Base-by-base conservation (phyloP, 2,113 vertebrate genomes). In the Peucedramus taeniatus region DNA sequence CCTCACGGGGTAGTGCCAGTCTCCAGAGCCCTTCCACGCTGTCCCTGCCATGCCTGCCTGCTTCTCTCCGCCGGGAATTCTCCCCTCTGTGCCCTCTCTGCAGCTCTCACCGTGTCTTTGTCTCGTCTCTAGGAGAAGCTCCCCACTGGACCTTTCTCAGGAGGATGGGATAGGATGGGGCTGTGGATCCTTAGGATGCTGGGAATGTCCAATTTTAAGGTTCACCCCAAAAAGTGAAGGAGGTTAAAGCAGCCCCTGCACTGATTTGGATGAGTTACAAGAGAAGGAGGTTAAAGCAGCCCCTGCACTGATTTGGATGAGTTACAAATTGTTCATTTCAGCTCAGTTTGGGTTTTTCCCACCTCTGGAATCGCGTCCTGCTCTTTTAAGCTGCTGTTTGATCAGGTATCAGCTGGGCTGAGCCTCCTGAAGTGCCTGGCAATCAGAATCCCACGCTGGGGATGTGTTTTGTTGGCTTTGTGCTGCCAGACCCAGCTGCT, bases 381-480 rank as follows among this genome's bases (percentile, higher is more conserved):
- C 30, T 78, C 31, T 81, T 78, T 65, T 21, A n/a, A 72, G 89
- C 66, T 69, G 77, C 1, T 51, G 47, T 81, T 75, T 59, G 15
- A 1, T 33, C 30, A 22, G 47, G 49, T 66, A 13, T 63, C 65
- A 57, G 87, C 53, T 33, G 35, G 28, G 23, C 14, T 39, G 59
- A 82, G 47, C 74, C 83, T 89, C 47, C 56, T 18, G 47, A 35
- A 77, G 22, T 3, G 28, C 60, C 60, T 7, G 42, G 66, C 76
- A 49, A 65, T 42, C 4, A 54, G 15, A 47, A 54, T 50, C 83
- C 65, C 21, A 1, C 4, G 1, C 16, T 40, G 68, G 4, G 37
- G 93, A 37, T 49, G 84, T 37, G 61, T 89, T 97, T 85, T 30
- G 87, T 76, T 94, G 96, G 96, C 91, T 96, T 66, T 80, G 89